A percentile compares a stretch with the other conserved stretches of the same genome.
Conservation (phyloP, 1,140 invertebrate genomes). For the Neodiprion fabricii region DNA sequence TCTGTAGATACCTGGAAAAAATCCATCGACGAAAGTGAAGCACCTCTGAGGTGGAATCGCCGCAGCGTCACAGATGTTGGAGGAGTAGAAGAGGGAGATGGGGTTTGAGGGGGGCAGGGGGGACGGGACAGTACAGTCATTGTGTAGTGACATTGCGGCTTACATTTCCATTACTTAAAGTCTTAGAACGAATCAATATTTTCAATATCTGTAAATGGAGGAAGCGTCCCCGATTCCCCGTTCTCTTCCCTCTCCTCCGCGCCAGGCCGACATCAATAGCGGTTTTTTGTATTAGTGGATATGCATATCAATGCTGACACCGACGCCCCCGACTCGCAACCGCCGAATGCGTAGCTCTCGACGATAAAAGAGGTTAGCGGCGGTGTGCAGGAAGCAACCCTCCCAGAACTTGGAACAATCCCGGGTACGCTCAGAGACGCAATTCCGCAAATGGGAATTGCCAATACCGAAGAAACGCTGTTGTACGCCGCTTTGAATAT, state of each 20-base stretch:
- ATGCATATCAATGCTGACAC: constrained; percentile 6
- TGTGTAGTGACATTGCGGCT: neutral
- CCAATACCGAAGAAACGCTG: constrained; percentile 4
- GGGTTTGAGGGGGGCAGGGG: neutral
- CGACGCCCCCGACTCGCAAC: neutral
- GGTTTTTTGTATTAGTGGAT: constrained; percentile 1
- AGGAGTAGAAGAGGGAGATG: neutral
- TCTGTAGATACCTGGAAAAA: too few relatives aligned
- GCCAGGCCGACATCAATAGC: neutral
- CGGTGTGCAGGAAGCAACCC: neutral
- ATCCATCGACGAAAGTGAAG: neutral
- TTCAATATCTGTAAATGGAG: constrained; percentile 48
- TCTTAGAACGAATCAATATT: constrained; percentile 43
- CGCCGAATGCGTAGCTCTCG: neutral
- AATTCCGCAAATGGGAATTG: constrained; percentile 18
- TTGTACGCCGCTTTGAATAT: constrained; percentile 5
- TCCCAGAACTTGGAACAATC: constrained; percentile 5
- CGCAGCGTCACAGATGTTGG: neutral
- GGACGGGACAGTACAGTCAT: neutral
- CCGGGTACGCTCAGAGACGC: neutral
- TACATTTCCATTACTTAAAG: constrained; percentile 31
- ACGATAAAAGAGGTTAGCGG: constrained; percentile 20
- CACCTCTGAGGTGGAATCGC: neutral
- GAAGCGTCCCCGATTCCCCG: constrained; percentile 31
- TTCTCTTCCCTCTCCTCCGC: constrained; percentile 9